phyloP scores from a whole-genome alignment of 1,140 invertebrate species.

The Drosophila rufa region DNA sequence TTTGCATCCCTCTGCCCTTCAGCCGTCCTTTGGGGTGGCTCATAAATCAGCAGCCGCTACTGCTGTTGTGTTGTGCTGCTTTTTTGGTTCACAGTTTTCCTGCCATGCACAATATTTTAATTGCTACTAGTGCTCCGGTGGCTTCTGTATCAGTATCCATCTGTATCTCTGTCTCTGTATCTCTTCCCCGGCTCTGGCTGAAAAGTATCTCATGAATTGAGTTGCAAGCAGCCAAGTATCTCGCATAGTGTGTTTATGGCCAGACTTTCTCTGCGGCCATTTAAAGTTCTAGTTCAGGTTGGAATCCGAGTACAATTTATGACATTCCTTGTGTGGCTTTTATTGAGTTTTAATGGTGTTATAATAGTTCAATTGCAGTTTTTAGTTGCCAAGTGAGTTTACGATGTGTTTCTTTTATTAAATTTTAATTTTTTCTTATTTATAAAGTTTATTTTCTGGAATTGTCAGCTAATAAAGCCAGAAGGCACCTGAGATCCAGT shows the following conservation, averaged over 20 bases:
- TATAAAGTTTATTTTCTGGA: not conserved
- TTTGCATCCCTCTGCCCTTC: slow-evolving; percentile 28
- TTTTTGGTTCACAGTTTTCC: slow-evolving; percentile 39
- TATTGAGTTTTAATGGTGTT: slow-evolving; percentile 1
- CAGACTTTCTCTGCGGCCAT: slow-evolving; percentile 35
- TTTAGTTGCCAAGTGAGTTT: not conserved
- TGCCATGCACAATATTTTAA: slow-evolving; percentile 69
- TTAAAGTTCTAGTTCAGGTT: slow-evolving; percentile 30
- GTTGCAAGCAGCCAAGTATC: slow-evolving; percentile 28
- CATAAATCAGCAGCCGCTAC: slow-evolving; percentile 69
- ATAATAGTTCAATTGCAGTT: not conserved
- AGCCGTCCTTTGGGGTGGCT: slow-evolving; percentile 36
- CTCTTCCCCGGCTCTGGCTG: slow-evolving; percentile 5
- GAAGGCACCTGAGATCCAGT: not conserved
- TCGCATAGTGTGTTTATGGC: slow-evolving; percentile 25
- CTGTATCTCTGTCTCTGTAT: slow-evolving; percentile 9
- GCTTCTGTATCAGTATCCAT: slow-evolving; percentile 26
- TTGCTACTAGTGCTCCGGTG: slow-evolving; percentile 45
- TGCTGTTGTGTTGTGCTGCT: slow-evolving; percentile 17
- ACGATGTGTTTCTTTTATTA: not conserved
- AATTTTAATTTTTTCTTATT: no score
- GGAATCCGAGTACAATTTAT: slow-evolving; percentile 19
- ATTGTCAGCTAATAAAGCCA: not conserved
- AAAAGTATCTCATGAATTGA: slow-evolving; percentile 51
- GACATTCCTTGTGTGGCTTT: slow-evolving; percentile 10